These are phyloP conservation scores for Zaprionus capensis DNA, from an alignment of 1,140 invertebrate species.

Conservation along the genomic window DNA sequence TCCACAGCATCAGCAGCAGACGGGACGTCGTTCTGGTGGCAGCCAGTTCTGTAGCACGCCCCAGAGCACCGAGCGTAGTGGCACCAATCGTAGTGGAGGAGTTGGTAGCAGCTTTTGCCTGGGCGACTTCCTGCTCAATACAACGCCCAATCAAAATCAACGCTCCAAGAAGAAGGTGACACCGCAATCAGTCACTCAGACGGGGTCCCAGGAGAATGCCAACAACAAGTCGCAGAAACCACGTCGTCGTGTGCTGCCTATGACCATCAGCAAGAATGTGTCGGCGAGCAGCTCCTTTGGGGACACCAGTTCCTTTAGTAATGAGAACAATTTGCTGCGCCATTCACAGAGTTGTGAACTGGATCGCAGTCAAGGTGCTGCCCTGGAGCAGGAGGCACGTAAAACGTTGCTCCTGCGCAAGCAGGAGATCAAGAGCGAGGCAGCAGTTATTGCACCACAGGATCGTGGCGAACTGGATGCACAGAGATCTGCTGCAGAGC, in stretches of 20 bases:
- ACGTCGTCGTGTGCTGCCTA: slow-evolving; percentile 74
- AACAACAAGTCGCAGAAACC: slow-evolving; percentile 54
- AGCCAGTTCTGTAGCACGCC: slow-evolving; percentile 58
- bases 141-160: slow-evolving; percentile 57
- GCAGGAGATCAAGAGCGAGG: slow-evolving; percentile 68
- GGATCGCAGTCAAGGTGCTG: slow-evolving; percentile 65
- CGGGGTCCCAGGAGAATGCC: not conserved
- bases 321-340: slow-evolving; percentile 76
- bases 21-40: slow-evolving; percentile 39
- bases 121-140: slow-evolving; percentile 65
- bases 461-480: not conserved
- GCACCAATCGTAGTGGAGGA: slow-evolving; percentile 37
- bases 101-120: slow-evolving; percentile 65
- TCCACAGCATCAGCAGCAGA: slow-evolving; percentile 5
- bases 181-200: slow-evolving; percentile 36
- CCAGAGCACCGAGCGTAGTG: slow-evolving; percentile 37
- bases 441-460: slow-evolving; percentile 40
- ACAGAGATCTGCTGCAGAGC: not conserved
- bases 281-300: slow-evolving; percentile 61
- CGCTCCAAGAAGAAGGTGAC: slow-evolving; percentile 67
- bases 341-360: slow-evolving; percentile 68
- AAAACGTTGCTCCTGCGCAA: slow-evolving; percentile 61
- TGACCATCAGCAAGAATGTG: slow-evolving; percentile 68
- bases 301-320: slow-evolving; percentile 75
- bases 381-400: slow-evolving; percentile 64